Base-by-base conservation (phyloP, 2,888 invertebrate genomes). In the Tipula lateralis region DNA sequence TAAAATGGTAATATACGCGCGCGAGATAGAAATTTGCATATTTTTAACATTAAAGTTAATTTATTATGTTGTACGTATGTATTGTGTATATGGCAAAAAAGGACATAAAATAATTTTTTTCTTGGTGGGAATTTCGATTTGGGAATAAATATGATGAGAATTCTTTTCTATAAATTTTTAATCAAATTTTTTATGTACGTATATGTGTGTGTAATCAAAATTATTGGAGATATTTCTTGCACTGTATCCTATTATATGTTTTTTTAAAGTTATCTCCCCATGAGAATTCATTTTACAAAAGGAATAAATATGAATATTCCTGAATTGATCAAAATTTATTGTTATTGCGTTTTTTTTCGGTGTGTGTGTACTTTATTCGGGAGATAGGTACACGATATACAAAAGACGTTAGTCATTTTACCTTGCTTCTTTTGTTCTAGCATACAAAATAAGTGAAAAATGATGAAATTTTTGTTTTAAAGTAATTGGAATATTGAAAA, bases 241-340 rank as follows among this genome's bases (percentile, higher is more conserved):
- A 66, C 66, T 66, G 66, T 66, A 81, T 81, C 12, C n/a, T 81
- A 81, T 81, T 82, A 12, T 83, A 83, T 83, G 36, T 36, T n/a
- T 36, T 83, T 32, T 32, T 32, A 66, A 66, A 66, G 66, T 66
- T 66, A 66, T 66, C 82, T 29, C 82, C 82, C 82, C 82, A 82
- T 82, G 82, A 82, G 82, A 82, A 84, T 84, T 39, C 39, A 39
- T 36, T 81, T 29, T 85, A 29, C 32, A 50, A 84, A 83, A 83
- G 84, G 84, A 84, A 85, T 66, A 66, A 85, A 84, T 85, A 84
- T 85, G 85, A 85, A 85, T 85, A 85, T 85, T 85, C 82, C 85
- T 44, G 44, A 85, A 86, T 85, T 86, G 86, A 86, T 85, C 85
- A 85, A 85, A 86, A 85, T 86, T 86, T 86, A 86, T 86, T 85